These are phyloP conservation scores for Equus quagga DNA, from an alignment of 2,113 vertebrate genomes.

Conservation along the genomic window DNA sequence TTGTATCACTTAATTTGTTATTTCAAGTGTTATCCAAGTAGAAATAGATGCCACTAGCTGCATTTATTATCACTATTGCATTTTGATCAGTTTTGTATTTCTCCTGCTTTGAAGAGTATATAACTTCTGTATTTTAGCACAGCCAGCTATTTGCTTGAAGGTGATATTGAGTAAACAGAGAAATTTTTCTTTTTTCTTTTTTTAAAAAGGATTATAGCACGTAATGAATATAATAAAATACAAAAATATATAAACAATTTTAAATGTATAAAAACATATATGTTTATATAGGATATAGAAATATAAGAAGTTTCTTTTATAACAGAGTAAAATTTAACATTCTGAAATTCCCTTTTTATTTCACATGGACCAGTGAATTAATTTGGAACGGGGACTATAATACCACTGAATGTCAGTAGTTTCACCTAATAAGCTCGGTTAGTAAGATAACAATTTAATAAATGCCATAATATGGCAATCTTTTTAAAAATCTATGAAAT, in stretches of 20 bases:
- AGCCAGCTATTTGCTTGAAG: not conserved
- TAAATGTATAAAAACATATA: not conserved
- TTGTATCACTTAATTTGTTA: constrained; percentile 57
- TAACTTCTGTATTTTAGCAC: not conserved
- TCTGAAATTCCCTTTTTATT: not conserved
- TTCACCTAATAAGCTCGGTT: not conserved
- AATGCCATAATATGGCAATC: not conserved
- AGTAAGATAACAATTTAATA: not conserved
- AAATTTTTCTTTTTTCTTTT: not conserved
- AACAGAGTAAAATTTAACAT: not conserved
- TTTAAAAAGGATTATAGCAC: not conserved
- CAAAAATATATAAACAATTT: not conserved
- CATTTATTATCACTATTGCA: constrained; percentile 30
- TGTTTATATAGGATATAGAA: not conserved
- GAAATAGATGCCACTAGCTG: constrained; percentile 65
- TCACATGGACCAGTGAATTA: not conserved
- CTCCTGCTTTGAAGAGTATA: not conserved
- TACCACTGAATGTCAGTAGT: not conserved
- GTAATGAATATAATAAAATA: not conserved
- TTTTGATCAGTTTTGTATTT: constrained; percentile 71
- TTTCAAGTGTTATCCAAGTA: constrained; percentile 64
- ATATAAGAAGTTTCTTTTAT: not conserved
- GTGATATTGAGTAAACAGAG: not conserved
- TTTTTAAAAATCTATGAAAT: not conserved
- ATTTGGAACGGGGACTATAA: not conserved